Base-by-base conservation (phyloP, 2,888 invertebrate species). In the Meliscaeva auricollis region DNA sequence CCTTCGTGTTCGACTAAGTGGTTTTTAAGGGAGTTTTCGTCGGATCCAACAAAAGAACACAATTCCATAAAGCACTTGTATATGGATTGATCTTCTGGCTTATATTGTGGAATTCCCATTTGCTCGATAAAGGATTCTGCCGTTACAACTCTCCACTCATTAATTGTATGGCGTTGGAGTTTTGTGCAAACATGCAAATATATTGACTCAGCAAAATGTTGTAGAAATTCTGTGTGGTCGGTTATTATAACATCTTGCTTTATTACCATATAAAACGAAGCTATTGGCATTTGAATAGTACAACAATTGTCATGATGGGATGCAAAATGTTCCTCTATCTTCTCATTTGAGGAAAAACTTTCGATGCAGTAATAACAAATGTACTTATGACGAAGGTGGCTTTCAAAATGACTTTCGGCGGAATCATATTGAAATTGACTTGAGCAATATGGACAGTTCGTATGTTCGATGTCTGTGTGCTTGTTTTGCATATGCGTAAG, bases 401-500 rank as follows among this genome's bases (percentile, higher is more conserved):
- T 50, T 38, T 38, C 26, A 15, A 84, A 66, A 41, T 84, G 70
- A 1, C 11, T 0, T 0, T n/a, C 35, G 6, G 20, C 50, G 1
- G 26, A 9, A 15, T 52, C 46, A 9, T 72, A 15, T 8, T 48
- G 6, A 3, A 76, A 35, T 2, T 38, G 4, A 1, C 52, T 11
- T 9, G 1, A 9, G 38, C 81, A 82, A 17, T 76, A 72, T 48
- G 81, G 72, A 13, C 81, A 82, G 2, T 8, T 4, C 1, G 52
- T 3, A 9, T 1, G 7, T 6, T 22, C n/a, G 9, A 5, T 50
- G 2, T 46, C 44, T 11, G 62, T 56, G 50, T 89, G 89, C 0
- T 87, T 85, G 3, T 50, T 22, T 13, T 32, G 76, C 74, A 89
- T 84, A 41, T 89, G 89, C 0, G 73, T 77, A 11, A 84, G 48